A percentile compares a stretch with the other conserved stretches of the same genome.
phyloP scores from a whole-genome alignment of 2,113 vertebrate species.

The Grammomys dolichurus region DNA sequence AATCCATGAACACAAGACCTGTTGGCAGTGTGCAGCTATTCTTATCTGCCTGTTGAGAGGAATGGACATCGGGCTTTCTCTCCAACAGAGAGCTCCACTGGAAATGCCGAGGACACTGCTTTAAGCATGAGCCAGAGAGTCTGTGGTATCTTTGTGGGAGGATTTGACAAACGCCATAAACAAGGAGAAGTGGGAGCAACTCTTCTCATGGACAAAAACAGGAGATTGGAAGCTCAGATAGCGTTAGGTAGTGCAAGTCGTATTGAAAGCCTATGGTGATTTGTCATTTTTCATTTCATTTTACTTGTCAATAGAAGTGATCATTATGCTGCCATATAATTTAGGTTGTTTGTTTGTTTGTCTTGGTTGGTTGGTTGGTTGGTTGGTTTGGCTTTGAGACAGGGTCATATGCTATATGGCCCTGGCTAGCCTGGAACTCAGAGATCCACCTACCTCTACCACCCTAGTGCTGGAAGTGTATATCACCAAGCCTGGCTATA shows the following conservation, averaged over 20 bases:
- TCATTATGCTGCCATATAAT: not conserved
- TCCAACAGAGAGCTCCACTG: not conserved
- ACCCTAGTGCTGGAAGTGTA: not conserved
- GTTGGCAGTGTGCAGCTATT: not conserved
- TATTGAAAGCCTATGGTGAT: not conserved
- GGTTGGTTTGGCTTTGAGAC: not conserved
- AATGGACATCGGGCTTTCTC: accelerated
- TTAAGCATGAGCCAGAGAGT: not conserved
- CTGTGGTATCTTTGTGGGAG: not conserved
- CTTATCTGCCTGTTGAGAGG: not conserved
- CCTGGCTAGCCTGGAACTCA: not conserved
- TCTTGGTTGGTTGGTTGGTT: not conserved
- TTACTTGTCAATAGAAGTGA: not conserved
- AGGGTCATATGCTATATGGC: not conserved
- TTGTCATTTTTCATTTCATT: not conserved
- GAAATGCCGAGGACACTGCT: not conserved
- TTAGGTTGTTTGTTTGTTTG: not conserved
- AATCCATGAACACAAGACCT: not conserved
- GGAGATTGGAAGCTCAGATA: not conserved
- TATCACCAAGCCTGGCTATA: not conserved
- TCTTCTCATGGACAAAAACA: not conserved
- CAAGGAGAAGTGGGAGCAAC: not conserved
- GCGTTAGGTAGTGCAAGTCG: not conserved
- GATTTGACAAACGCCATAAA: not conserved
- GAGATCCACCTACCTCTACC: not conserved